phyloP scores from a whole-genome alignment of 2,113 vertebrate species.

The Barnardius zonarius region DNA sequence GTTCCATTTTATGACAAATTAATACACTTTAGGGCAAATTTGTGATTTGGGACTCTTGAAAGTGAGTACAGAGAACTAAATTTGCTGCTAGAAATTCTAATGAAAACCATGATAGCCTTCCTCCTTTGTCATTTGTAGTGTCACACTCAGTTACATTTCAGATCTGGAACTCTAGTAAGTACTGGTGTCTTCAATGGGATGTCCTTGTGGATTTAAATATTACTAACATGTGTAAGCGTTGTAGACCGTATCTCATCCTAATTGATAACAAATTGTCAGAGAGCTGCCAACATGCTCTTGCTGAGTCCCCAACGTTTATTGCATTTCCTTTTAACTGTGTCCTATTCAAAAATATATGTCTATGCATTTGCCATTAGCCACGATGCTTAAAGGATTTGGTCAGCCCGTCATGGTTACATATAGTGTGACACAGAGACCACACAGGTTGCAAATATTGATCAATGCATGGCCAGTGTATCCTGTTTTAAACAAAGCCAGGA shows the following conservation, averaged over 20 bases:
- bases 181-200: background rate
- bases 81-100: background rate
- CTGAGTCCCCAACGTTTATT: background rate
- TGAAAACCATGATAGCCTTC: background rate
- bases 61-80: background rate
- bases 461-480: too few species aligned
- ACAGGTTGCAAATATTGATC: background rate
- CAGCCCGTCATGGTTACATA: rapidly evolving
- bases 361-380: background rate
- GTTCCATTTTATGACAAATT: slow-evolving; percentile 12
- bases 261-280: background rate
- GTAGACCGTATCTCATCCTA: background rate
- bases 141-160: background rate
- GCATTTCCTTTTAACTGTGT: background rate
- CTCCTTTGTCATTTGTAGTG: background rate
- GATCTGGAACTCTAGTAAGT: background rate
- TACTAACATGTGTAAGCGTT: background rate
- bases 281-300: background rate
- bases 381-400: background rate
- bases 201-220: background rate
- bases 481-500: background rate
- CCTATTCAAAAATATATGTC: background rate
- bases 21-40: background rate
- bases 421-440: background rate
- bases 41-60: background rate